Conservation (phyloP, 2,888 invertebrate species). For the Argyresthia albistria region DNA sequence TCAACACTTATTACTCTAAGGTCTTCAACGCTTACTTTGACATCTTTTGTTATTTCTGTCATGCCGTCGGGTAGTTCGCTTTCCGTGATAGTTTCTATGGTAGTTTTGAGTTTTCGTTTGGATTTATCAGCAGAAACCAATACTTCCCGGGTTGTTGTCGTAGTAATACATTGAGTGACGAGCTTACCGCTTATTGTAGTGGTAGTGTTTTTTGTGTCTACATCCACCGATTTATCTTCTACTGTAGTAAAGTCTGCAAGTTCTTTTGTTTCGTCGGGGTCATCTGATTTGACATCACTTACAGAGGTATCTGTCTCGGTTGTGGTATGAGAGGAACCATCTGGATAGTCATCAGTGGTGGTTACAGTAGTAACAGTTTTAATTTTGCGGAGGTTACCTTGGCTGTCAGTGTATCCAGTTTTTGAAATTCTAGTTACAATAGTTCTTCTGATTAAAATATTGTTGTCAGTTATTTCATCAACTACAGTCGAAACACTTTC, state of each 20-base stretch:
- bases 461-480: conserved; percentile 40
- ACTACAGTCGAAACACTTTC: conserved; percentile 40
- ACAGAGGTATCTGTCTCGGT: conserved; percentile 49
- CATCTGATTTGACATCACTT: conserved; percentile 37
- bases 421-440: conserved; percentile 39
- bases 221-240: conserved; percentile 39
- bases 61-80: conserved; percentile 43
- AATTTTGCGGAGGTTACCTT: conserved; percentile 38
- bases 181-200: conserved; percentile 39
- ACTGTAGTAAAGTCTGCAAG: conserved; percentile 35
- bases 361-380: conserved; percentile 47
- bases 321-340: conserved; percentile 53
- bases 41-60: conserved; percentile 54
- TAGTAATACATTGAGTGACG: conserved; percentile 44
- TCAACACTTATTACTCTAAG: conserved; percentile 27
- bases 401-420: conserved; percentile 42
- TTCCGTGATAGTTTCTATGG: conserved; percentile 50
- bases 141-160: conserved; percentile 47
- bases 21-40: conserved; percentile 50
- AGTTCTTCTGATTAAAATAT: conserved; percentile 37
- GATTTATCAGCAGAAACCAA: conserved; percentile 35
- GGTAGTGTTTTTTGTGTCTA: conserved; percentile 38
- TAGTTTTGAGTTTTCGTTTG: conserved; percentile 51
- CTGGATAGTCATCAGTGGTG: conserved; percentile 57
- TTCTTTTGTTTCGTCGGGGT: conserved; percentile 28